Conservation (phyloP, 2,797 vertebrate genomes). For the Hirundo rustica region DNA sequence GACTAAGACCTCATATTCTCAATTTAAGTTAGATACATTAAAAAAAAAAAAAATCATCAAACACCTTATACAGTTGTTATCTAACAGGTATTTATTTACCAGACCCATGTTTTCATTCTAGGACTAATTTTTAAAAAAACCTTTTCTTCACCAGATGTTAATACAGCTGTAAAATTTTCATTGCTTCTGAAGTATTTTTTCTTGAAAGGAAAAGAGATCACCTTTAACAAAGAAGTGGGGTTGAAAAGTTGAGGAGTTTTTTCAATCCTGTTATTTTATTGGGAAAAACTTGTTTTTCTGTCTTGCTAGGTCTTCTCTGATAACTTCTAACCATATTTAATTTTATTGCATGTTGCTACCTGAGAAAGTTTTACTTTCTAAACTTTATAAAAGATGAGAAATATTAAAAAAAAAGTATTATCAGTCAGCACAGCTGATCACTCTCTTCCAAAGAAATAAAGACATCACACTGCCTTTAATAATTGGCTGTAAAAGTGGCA, state of each 20-base stretch:
- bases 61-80: background rate
- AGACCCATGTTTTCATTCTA: accelerated
- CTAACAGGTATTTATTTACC: background rate
- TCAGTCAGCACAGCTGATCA: background rate
- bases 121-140: accelerated
- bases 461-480: background rate
- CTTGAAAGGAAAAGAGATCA: background rate
- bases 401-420: background rate
- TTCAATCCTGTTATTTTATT: background rate
- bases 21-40: background rate
- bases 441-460: background rate
- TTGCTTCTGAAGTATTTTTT: background rate
- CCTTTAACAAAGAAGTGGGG: background rate
- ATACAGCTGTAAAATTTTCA: background rate
- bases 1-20: background rate
- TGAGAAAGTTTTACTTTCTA: background rate
- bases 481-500: background rate
- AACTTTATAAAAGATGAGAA: background rate
- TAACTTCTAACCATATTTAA: background rate
- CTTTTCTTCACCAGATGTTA: background rate
- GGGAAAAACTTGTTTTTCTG: background rate
- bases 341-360: background rate
- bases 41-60: background rate
- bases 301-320: background rate
- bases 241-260: background rate